Evolutionary conservation across 1,140 invertebrate species (phyloP).

Genomic region (Drosophila rhopaloa): DNA sequence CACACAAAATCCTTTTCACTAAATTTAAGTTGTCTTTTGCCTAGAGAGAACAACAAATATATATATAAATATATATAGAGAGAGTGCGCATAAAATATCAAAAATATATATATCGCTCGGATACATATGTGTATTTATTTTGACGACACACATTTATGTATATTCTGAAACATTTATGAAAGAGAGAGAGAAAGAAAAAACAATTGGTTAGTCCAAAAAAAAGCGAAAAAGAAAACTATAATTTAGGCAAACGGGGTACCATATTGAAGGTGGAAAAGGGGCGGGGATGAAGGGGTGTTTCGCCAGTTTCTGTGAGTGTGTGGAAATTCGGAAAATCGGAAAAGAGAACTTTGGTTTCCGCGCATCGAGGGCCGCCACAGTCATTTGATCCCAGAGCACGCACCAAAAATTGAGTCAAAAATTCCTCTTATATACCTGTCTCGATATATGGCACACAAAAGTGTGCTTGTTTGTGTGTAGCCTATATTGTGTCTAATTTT

Average conservation of each 20-base stretch:
- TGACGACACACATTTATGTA: conserved; percentile 76
- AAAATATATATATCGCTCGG: conserved; percentile 45
- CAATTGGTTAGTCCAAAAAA: conserved; percentile 77
- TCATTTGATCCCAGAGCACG: conserved; percentile 74
- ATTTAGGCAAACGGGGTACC: conserved; percentile 39
- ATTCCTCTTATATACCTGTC: conserved; percentile 65
- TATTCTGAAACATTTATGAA: conserved; percentile 79
- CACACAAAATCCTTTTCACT: conserved; percentile 46
- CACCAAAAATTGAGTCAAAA: conserved; percentile 56
- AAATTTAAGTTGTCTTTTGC: conserved; percentile 55
- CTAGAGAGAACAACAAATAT: conserved; percentile 48
- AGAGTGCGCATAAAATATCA: conserved; percentile 64
- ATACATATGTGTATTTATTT: conserved; percentile 53
- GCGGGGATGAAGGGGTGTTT: conserved; percentile 2
- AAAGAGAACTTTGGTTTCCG: conserved; percentile 18
- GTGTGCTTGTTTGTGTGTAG: conserved; percentile 9
- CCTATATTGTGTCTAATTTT: conserved; percentile 53
- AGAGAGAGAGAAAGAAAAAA: conserved; percentile 68
- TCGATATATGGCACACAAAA: conserved; percentile 35
- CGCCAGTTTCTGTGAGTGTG: conserved; percentile 29
- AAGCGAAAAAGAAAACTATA: conserved; percentile 53
- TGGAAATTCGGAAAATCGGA: conserved; percentile 36
- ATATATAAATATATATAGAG: conserved; percentile 38
- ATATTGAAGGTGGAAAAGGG: conserved; percentile 31
- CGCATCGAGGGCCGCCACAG: conserved; percentile 51